Evolutionary conservation across 2,797 vertebrate genomes (phyloP).

Genomic region (Hemitrygon akajei): DNA sequence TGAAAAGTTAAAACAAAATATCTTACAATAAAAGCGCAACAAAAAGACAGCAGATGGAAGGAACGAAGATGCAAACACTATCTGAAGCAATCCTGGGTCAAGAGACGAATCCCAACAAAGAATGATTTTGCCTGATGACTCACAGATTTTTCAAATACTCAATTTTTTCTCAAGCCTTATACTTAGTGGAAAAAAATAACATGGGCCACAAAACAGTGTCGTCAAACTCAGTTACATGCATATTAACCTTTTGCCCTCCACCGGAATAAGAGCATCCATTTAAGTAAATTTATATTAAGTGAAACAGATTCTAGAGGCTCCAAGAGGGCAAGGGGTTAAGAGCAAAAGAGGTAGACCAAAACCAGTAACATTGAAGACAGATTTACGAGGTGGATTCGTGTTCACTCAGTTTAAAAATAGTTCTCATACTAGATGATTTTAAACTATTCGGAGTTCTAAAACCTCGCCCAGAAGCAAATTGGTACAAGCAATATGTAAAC

Average conservation of each 20-base stretch:
- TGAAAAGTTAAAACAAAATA: not conserved
- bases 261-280: conserved; percentile 8
- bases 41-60: not conserved
- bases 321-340: not conserved
- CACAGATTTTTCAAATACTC: not conserved
- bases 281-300: not conserved
- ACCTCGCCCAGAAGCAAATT: not conserved
- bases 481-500: not conserved
- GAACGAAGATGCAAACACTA: not conserved
- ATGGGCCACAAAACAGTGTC: not conserved
- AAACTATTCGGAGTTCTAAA: not conserved
- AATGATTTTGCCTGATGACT: not conserved
- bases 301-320: not conserved
- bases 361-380: not conserved
- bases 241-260: conserved; percentile 21
- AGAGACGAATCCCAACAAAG: not conserved
- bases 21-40: not conserved
- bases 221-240: conserved; percentile 16
- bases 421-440: no score
- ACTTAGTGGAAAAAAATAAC: not conserved
- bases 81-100: not conserved
- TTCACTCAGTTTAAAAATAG: not conserved
- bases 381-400: not conserved
- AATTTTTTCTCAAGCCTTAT: not conserved
- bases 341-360: not conserved